Percentiles rank a stretch among this genome's conserved stretches.
Evolutionary conservation across 2,888 invertebrate species (phyloP).

Genomic region (Pachliopta kotzebuea): DNA sequence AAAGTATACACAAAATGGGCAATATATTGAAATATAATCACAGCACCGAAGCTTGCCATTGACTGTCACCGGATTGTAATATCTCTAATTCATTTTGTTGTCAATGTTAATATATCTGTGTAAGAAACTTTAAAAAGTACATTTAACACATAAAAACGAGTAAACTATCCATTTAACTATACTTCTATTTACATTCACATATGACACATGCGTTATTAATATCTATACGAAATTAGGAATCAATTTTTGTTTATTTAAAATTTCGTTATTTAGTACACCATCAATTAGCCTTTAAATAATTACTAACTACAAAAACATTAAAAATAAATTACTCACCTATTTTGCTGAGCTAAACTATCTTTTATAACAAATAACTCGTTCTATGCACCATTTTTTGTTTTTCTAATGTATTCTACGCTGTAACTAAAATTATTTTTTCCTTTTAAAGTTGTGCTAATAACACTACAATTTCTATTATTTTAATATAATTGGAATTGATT

Average conservation of each 20-base stretch:
- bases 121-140: neutral
- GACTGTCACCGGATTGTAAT: conserved; percentile 30
- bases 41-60: conserved; percentile 33
- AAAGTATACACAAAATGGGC: conserved; percentile 7
- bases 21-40: conserved; percentile 10
- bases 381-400: neutral
- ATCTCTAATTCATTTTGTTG: conserved; percentile 1
- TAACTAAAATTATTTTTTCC: neutral
- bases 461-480: neutral
- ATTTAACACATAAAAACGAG: neutral
- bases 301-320: too few relatives aligned
- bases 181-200: neutral
- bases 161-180: neutral
- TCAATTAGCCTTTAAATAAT: neutral
- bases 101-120: neutral
- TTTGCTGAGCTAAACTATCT: neutral
- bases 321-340: too few relatives aligned
- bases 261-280: neutral
- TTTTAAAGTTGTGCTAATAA: neutral
- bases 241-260: neutral
- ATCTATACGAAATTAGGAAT: neutral
- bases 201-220: neutral
- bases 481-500: neutral
- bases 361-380: neutral
- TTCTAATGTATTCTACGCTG: neutral